A percentile compares a stretch with the other conserved stretches of the same genome.
phyloP scores from a whole-genome alignment of 2,797 vertebrate species.

The Oryzias dopingdopingensis region DNA sequence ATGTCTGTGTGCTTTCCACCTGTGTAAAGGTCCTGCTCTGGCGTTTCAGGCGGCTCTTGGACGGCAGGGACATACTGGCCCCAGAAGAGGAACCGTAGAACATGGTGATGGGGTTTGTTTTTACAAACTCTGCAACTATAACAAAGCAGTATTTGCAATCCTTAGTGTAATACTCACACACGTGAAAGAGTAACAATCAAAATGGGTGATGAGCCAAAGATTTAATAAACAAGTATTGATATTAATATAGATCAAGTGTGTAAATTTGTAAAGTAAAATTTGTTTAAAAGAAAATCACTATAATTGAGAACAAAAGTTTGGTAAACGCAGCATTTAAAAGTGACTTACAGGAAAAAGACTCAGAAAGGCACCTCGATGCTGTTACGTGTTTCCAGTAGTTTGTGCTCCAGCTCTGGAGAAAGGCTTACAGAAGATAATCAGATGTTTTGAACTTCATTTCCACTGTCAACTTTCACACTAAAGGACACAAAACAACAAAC shows the following conservation, averaged over 20 bases:
- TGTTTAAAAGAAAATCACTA: conserved; percentile 2
- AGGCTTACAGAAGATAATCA: conserved; percentile 27
- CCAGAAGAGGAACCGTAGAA: conserved; percentile 90
- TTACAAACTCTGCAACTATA: conserved; percentile 23
- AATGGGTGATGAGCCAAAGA: background rate
- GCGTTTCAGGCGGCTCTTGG: conserved; percentile 89
- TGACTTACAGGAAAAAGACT: too few species aligned
- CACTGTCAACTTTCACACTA: conserved; percentile 48
- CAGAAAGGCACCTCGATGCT: conserved; percentile 48
- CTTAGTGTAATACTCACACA: background rate
- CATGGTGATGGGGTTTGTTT: conserved; percentile 73
- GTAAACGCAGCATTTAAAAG: too few species aligned
- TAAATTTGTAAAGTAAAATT: background rate
- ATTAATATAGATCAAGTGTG: too few species aligned
- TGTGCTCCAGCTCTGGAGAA: conserved; percentile 30
- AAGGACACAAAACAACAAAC: conserved; percentile 4
- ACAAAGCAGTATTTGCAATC: background rate
- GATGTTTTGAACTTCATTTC: conserved; percentile 34
- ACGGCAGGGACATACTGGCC: conserved; percentile 89
- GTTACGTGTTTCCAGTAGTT: conserved; percentile 10
- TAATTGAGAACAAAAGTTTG: conserved; percentile 3
- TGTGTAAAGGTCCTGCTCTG: conserved; percentile 91
- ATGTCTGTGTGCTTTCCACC: conserved; percentile 45
- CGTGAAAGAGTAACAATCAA: conserved; percentile 9
- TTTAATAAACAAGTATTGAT: too few species aligned